Conservation (phyloP, 2,888 invertebrate genomes). For the Sinohyriopsis cumingii region DNA sequence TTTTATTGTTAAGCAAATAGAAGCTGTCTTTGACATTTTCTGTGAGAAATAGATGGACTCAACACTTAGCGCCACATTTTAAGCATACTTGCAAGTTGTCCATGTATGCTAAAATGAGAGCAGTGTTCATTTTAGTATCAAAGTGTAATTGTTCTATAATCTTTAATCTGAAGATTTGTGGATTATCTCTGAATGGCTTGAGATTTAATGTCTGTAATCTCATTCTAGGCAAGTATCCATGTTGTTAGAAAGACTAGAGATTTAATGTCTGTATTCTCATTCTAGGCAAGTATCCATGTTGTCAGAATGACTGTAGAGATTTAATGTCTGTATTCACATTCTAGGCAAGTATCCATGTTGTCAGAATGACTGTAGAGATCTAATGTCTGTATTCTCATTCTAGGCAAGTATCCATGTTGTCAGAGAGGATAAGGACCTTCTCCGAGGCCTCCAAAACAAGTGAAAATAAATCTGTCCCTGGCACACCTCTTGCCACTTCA, state of each 20-base stretch:
- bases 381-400: constrained; percentile 1
- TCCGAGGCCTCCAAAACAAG: constrained; percentile 22
- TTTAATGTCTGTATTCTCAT: neutral
- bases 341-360: constrained; percentile 48
- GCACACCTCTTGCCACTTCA: constrained; percentile 26
- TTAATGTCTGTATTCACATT: constrained; percentile 3
- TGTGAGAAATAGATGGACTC: no score
- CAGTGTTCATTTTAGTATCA: no score
- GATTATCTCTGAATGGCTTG: no score
- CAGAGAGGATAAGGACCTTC: constrained; percentile 34
- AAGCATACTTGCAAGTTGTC: no score
- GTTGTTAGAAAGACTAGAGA: constrained; percentile 31
- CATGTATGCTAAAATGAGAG: no score
- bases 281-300: constrained; percentile 49
- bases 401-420: constrained; percentile 51
- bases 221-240: constrained; percentile 47
- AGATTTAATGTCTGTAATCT: neutral
- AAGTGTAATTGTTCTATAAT: no score
- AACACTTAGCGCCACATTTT: no score
- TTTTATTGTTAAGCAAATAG: no score
- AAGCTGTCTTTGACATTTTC: no score
- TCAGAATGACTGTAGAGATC: constrained; percentile 20
- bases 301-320: constrained; percentile 20
- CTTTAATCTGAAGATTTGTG: no score
- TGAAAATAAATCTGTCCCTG: constrained; percentile 5